These are phyloP conservation scores for Phymatocera aterrima DNA, from an alignment of 2,888 invertebrate species.

Conservation along the genomic window DNA sequence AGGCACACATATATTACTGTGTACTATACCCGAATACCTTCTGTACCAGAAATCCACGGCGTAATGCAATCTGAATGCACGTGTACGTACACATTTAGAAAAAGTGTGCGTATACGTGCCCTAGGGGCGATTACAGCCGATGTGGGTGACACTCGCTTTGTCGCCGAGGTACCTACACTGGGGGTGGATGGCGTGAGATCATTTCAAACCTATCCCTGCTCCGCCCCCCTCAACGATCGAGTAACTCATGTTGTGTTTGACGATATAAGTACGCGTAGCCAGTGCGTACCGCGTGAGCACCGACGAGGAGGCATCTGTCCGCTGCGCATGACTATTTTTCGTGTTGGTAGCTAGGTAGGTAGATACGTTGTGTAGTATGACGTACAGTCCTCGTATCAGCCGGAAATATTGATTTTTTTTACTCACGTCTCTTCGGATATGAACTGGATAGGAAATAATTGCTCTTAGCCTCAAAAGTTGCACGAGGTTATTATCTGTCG, in stretches of 20 bases:
- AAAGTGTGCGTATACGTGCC: not conserved
- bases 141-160: conserved; percentile 38
- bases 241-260: not conserved
- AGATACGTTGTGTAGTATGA: not conserved
- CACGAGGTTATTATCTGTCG: not conserved
- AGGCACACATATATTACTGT: too few relatives aligned
- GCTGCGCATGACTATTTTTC: conserved; percentile 24
- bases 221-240: too few relatives aligned
- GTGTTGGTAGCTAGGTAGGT: not conserved
- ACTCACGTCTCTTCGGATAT: not conserved
- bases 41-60: too few relatives aligned
- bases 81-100: not conserved
- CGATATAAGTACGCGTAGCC: not conserved
- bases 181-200: conserved; percentile 40
- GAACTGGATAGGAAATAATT: not conserved
- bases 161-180: not conserved
- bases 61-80: too few relatives aligned
- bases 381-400: not conserved
- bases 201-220: conserved; percentile 8
- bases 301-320: conserved; percentile 35
- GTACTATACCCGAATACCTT: too few relatives aligned
- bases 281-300: conserved; percentile 6
- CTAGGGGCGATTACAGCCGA: conserved; percentile 26
- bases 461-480: not conserved
- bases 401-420: conserved; percentile 37